Percentiles rank a stretch among this genome's conserved stretches.
Evolutionary conservation across 2,113 vertebrate genomes (phyloP).

Genomic region (Syngnathus typhle): DNA sequence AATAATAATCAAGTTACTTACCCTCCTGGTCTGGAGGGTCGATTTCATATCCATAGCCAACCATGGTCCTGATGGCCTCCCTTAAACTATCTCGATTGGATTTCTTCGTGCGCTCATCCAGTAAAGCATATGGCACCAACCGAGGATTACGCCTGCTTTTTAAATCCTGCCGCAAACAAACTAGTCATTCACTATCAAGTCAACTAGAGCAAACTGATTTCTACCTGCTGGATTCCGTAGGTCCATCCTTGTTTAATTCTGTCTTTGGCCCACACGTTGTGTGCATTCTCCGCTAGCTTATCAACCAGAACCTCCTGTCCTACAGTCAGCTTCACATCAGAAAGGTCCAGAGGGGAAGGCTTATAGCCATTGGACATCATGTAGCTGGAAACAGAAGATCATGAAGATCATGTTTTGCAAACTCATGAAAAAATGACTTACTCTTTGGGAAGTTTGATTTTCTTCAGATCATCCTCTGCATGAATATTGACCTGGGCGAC

Average conservation of each 20-base stretch:
- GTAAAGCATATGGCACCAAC: conserved; percentile 87
- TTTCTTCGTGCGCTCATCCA: conserved; percentile 96
- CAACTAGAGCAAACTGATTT: neutral
- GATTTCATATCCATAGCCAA: conserved; percentile 91
- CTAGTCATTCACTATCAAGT: neutral
- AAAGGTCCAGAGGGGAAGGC: conserved; percentile 91
- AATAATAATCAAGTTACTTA: conserved; percentile 35
- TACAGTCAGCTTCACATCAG: conserved; percentile 86
- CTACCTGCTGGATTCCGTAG: conserved; percentile 97
- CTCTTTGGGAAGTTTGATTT: conserved; percentile 89
- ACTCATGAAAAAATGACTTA: neutral
- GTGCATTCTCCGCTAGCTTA: conserved; percentile 97
- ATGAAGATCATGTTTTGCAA: too few species aligned
- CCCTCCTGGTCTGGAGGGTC: conserved; percentile 93
- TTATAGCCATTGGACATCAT: conserved; percentile 96
- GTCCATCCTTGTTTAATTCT: conserved; percentile 99
- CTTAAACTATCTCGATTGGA: conserved; percentile 95
- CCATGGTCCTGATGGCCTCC: conserved; percentile 89
- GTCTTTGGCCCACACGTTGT: conserved; percentile 99
- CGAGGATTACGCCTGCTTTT: conserved; percentile 95
- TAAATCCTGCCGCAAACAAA: conserved; percentile 76
- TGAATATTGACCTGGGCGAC: conserved; percentile 83
- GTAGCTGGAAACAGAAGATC: conserved; percentile 73
- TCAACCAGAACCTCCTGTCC: conserved; percentile 95
- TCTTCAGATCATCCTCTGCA: conserved; percentile 92